Conservation (phyloP, 2,888 invertebrate genomes). For the Cephus pygmeus region DNA sequence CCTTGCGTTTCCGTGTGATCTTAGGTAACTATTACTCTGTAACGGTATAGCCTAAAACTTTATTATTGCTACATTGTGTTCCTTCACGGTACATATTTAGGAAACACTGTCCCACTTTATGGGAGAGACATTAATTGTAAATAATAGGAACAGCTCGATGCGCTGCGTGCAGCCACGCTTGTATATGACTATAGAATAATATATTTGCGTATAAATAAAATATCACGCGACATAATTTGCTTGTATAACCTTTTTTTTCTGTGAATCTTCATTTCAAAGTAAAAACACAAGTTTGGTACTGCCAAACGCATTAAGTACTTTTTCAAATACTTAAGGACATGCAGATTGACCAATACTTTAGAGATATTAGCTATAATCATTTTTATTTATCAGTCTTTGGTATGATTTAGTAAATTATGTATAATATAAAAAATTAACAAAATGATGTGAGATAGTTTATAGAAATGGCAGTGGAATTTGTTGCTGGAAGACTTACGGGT, state of each 20-base stretch:
- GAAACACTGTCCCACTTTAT: not conserved
- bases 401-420: not conserved
- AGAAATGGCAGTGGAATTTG: slow-evolving; percentile 71
- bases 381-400: not conserved
- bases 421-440: slow-evolving; percentile 67
- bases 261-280: not conserved
- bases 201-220: not conserved
- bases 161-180: not conserved
- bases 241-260: not conserved
- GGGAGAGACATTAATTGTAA: not conserved
- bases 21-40: not conserved
- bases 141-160: not conserved
- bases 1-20: not conserved
- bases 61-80: not conserved
- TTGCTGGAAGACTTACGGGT: slow-evolving; percentile 73
- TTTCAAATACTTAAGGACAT: not conserved
- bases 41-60: not conserved
- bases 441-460: slow-evolving; percentile 80
- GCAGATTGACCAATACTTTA: not conserved
- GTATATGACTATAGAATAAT: not conserved
- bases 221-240: not conserved
- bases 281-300: not conserved
- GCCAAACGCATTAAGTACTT: not conserved
- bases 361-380: not conserved
- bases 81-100: not conserved